Base-by-base conservation (phyloP, 1,140 invertebrate species). In the Babylonia areolata region DNA sequence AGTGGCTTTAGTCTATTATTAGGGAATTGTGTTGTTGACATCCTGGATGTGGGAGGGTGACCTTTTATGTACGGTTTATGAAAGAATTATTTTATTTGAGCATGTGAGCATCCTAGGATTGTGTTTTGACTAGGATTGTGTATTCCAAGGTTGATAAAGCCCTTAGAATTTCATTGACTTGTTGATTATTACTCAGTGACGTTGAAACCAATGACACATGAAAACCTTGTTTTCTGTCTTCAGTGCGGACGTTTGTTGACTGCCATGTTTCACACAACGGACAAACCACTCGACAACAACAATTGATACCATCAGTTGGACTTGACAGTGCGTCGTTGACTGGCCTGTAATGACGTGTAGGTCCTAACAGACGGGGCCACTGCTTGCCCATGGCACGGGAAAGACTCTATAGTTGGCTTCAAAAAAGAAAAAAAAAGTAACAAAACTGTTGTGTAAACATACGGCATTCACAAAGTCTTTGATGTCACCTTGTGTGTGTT, bases 261-360 rank as follows among this genome's bases (percentile, higher is more conserved):
- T 77, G 75, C 75, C 75, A 77, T 37, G 35, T 77, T 39, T 77
- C 75, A 77, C 75, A 77, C 58, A 77, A 77, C 75, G 75, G 75
- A 77, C 75, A 77, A 37, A 77, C 75, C 75, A 77, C 12, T 23
- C 28, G 75, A 77, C 75, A 20, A 77, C 75, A 77, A 35, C 33
- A 17, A 37, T 64, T 64, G 58, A 64, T 64, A 39, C 33, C 75
- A 39, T 28, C 37, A 77, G 35, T 77, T 77, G 35, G 75, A 77
- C 35, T 39, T 77, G 37, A 77, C 75, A 77, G 33, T 35, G 71
- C 33, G 75, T 40, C 28, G 75, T 20, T 77, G 75, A 77, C 75
- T 77, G 75, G 40, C 37, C 75, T 28, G 23, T 77, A 39, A 64
- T 23, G 58, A 64, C 58, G 5, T 64, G 5, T 64, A 64, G 58